These are phyloP conservation scores for Embidobia sp. DNA, from an alignment of 2,888 invertebrate species.

Conservation along the genomic window DNA sequence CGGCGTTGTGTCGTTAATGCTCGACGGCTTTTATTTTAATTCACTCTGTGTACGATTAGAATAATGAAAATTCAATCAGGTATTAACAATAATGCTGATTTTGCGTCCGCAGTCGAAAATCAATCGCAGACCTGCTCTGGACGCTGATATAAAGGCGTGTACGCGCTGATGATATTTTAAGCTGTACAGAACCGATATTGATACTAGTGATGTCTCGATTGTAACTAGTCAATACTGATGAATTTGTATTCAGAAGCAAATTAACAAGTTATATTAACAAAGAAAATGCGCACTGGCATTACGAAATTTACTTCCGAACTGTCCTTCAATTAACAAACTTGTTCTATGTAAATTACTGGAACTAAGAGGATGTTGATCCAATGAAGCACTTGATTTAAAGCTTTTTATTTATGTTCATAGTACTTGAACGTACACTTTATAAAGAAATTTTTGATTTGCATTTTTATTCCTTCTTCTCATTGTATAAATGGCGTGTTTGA, in stretches of 20 bases:
- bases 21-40: conserved; percentile 11
- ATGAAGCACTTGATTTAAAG: too few species aligned
- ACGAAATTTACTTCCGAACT: neutral
- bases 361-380: too few species aligned
- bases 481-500: too few species aligned
- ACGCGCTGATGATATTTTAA: conserved; percentile 39
- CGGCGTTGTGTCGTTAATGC: conserved; percentile 24
- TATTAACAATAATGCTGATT: conserved; percentile 38
- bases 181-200: conserved; percentile 17
- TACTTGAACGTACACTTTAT: too few species aligned
- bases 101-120: conserved; percentile 39
- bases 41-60: conserved; percentile 15
- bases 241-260: conserved; percentile 28
- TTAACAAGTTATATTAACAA: conserved; percentile 6
- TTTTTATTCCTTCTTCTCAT: too few species aligned
- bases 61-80: conserved; percentile 22
- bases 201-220: conserved; percentile 41
- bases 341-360: too few species aligned
- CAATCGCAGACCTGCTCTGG: conserved; percentile 17
- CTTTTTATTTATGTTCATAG: too few species aligned
- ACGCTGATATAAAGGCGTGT: conserved; percentile 16
- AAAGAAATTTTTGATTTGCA: too few species aligned
- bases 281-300: neutral
- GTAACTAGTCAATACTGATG: conserved; percentile 24
- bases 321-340: too few species aligned